Evolutionary conservation across 2,113 vertebrate genomes (phyloP).

Genomic region (Ctenomys sociabilis): DNA sequence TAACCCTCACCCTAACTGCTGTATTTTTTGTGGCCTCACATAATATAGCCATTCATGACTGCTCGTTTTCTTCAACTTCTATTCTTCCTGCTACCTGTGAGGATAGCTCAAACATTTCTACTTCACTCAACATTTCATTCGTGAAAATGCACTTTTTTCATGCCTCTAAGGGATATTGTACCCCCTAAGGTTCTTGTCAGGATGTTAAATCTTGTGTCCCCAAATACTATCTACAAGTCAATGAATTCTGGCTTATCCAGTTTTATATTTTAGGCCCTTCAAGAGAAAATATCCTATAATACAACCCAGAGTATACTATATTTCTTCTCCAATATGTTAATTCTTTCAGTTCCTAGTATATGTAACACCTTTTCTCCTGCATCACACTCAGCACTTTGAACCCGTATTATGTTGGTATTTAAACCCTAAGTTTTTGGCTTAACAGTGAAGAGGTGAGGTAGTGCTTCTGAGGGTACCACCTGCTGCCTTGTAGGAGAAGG

Average conservation of each 20-base stretch:
- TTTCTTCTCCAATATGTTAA: slow-evolving; percentile 10
- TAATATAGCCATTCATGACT: background rate
- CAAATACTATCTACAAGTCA: background rate
- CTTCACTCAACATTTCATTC: background rate
- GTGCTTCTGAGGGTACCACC: background rate
- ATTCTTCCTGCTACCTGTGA: background rate
- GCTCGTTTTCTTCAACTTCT: background rate
- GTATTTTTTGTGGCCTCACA: background rate
- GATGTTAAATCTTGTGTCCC: background rate
- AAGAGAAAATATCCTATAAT: slow-evolving; percentile 20
- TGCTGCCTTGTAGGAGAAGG: background rate
- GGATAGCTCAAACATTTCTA: background rate
- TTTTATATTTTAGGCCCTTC: background rate
- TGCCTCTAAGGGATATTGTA: background rate
- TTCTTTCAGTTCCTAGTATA: background rate
- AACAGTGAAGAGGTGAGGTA: background rate
- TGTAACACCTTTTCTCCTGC: background rate
- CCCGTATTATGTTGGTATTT: background rate
- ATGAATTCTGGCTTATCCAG: background rate
- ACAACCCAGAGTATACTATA: background rate
- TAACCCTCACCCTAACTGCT: too few species aligned
- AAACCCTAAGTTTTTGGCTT: background rate
- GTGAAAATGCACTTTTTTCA: background rate
- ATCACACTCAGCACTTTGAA: background rate
- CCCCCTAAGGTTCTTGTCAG: background rate